Evolutionary conservation across 2,888 invertebrate species (phyloP), one percentile per base, ranked within the genome.

Genomic region (Hemicrepidius hirtus): DNA sequence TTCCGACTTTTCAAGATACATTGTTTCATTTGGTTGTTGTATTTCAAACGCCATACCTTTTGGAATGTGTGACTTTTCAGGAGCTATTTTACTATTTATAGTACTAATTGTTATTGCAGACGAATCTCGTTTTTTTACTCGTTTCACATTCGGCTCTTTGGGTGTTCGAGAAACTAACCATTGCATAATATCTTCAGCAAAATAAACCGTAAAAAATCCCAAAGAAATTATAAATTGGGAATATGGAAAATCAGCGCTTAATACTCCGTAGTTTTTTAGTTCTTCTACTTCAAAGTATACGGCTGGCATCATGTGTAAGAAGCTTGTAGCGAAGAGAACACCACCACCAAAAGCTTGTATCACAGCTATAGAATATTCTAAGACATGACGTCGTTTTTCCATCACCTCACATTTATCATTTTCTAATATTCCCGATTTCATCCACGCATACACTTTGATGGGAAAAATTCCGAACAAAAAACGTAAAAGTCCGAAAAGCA

Each of bases 301-400:
- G 87, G 95, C 95, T n/a, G 94, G 94, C 6, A 95, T 86, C 88
- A 95, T 94, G 85, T 95, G 95, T 13, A 94, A 88, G 32, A 95
- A 78, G 0, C 94, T 91, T 0, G 95, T 95, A 0, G 94, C 92
- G 1, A 95, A 85, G 1, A 95, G 88, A 21, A 95, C 93, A 0
- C 95, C 95, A 4, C 93, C 95, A 3, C 95, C 95, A 80, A 94
- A 94, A 46, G 88, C 84, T 78, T 87, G 87, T 60, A 88, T 83
- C 62, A 86, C 74, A 16, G 85, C 85, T 53, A 87, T 79, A 24
- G 79, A 80, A 74, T 84, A 84, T 16, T 81, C 83, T 6, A 86
- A 83, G 76, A 82, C 82, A 50, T 79, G 68, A 71, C 85, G 84
- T 68, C 85, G 77, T 71, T 77, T 82, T 53, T 82, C 79, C 69